Conservation (phyloP, 2,797 vertebrate species). For the Semotilus atromaculatus region DNA sequence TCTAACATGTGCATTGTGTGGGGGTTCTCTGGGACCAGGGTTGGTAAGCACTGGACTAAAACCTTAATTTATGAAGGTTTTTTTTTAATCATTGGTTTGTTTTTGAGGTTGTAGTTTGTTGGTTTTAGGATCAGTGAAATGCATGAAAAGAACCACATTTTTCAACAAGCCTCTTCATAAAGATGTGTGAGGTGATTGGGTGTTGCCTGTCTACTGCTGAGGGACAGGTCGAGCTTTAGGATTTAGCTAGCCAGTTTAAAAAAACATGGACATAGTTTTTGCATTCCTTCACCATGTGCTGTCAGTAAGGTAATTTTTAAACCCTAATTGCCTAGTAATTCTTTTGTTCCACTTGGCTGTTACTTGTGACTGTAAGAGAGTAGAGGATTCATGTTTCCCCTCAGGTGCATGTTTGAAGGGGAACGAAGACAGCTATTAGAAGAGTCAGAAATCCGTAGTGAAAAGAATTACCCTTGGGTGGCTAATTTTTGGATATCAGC, state of each 20-base stretch:
- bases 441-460: constrained; percentile 35
- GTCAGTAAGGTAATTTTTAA: constrained; percentile 58
- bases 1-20: neutral
- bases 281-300: constrained; percentile 61
- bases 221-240: constrained; percentile 47
- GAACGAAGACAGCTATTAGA: constrained; percentile 39
- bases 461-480: constrained; percentile 34
- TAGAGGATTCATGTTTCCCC: constrained; percentile 53
- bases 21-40: neutral
- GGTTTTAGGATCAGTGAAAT: constrained; percentile 19
- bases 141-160: constrained; percentile 33
- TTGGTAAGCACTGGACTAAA: no score
- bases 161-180: constrained; percentile 49
- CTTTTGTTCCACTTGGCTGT: constrained; percentile 59
- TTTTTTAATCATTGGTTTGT: neutral
- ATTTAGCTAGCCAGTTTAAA: constrained; percentile 47
- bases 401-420: constrained; percentile 57
- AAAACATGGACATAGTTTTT: constrained; percentile 60
- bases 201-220: constrained; percentile 35
- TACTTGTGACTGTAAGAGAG: constrained; percentile 52
- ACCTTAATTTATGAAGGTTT: neutral
- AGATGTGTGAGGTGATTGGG: constrained; percentile 45
- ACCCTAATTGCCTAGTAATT: constrained; percentile 58
- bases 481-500: constrained; percentile 7
- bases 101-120: neutral